Evolutionary conservation across 2,888 invertebrate genomes (phyloP).

Genomic region (Hesperia comma): DNA sequence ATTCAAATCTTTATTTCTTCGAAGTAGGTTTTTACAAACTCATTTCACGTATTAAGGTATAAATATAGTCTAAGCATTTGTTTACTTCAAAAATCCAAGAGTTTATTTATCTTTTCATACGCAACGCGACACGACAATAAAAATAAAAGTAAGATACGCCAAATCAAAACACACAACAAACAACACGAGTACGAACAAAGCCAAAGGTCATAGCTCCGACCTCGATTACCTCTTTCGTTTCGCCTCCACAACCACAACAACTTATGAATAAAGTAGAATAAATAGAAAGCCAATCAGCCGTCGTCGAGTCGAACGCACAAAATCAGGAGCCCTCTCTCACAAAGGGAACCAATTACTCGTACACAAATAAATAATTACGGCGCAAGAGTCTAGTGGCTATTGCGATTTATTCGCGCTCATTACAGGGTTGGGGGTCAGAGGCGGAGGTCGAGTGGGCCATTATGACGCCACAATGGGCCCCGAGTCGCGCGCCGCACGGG

Average conservation of each 20-base stretch:
- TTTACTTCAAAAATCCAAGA: too few species aligned
- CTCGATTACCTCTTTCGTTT: slow-evolving; percentile 8
- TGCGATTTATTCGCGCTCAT: slow-evolving; percentile 45
- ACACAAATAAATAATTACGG: slow-evolving; percentile 39
- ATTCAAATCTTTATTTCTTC: too few species aligned
- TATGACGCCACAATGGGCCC: slow-evolving; percentile 39
- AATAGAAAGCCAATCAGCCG: slow-evolving; percentile 23
- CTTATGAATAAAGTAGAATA: slow-evolving; percentile 5
- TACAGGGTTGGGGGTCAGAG: slow-evolving; percentile 44
- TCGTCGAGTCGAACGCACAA: slow-evolving; percentile 7
- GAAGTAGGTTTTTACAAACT: too few species aligned
- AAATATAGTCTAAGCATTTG: too few species aligned
- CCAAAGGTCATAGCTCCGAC: not conserved
- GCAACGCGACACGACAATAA: too few species aligned
- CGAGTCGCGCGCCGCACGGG: slow-evolving; percentile 36
- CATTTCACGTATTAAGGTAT: too few species aligned
- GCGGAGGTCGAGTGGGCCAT: slow-evolving; percentile 44
- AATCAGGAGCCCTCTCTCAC: slow-evolving; percentile 19
- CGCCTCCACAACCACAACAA: not conserved
- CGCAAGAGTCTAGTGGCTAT: slow-evolving; percentile 41
- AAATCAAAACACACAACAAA: too few species aligned
- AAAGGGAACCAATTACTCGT: slow-evolving; percentile 28
- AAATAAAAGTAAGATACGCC: too few species aligned
- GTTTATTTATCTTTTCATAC: too few species aligned
- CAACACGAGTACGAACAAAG: not conserved